Conservation (phyloP, 2,888 invertebrate genomes). For the Drosophila pegasa region DNA sequence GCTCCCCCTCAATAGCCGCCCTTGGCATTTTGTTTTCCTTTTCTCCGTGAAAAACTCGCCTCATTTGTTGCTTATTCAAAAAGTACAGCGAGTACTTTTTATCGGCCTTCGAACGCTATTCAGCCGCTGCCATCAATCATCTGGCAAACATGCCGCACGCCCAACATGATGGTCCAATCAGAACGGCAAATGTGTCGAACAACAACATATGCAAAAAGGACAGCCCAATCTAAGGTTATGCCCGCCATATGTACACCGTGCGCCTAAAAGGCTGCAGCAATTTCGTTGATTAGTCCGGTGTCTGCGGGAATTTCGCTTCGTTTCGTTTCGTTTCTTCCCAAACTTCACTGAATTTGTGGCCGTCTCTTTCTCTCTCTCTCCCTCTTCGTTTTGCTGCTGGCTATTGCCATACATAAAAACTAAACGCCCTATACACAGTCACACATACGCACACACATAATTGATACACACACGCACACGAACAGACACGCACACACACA, state of each 20-base stretch:
- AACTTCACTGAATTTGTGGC: not conserved
- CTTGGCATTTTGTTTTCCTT: not conserved
- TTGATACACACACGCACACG: constrained; percentile 12
- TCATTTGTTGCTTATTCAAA: constrained; percentile 22
- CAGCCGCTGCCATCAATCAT: constrained; percentile 56
- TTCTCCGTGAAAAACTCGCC: not conserved
- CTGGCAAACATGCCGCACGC: constrained; percentile 24
- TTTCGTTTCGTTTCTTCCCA: constrained; percentile 1
- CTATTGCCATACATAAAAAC: constrained; percentile 64
- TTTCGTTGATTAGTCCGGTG: constrained; percentile 69
- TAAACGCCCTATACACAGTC: constrained; percentile 45
- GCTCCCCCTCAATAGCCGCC: not conserved
- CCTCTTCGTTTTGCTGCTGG: constrained; percentile 22
- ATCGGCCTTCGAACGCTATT: constrained; percentile 12
- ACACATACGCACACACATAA: constrained; percentile 14
- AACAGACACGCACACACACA: constrained; percentile 15
- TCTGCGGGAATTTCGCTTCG: constrained; percentile 52
- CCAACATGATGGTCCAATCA: constrained; percentile 35
- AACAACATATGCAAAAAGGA: constrained; percentile 29
- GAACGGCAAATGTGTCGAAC: constrained; percentile 51
- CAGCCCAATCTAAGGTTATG: constrained; percentile 37
- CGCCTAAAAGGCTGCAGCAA: constrained; percentile 76
- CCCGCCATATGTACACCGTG: constrained; percentile 38
- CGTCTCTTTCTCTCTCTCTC: not conserved
- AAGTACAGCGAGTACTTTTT: constrained; percentile 5